Evolutionary conservation across 2,888 invertebrate genomes (phyloP), one percentile per base, ranked within the genome.

Genomic region (Priocnemis perturbator): DNA sequence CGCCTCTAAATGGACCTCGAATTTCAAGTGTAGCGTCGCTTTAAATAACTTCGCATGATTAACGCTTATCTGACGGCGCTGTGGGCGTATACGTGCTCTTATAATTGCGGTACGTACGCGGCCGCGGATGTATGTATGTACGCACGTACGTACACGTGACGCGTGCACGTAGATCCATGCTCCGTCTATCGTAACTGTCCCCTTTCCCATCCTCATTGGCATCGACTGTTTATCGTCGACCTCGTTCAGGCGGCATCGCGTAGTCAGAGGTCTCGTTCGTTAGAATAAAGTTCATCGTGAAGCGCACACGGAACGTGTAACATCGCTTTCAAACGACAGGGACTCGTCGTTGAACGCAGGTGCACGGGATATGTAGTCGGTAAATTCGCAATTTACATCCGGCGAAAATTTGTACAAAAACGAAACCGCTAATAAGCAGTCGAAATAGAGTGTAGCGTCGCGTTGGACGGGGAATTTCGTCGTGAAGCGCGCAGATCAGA

Each of bases 31-130:
- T 55, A 26, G 47, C 30, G 17, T 17, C n/a, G 65, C 74, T 63
- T 53, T 47, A 67, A 74, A 74, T 73, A 69, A 64, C 74, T 62
- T 19, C n/a, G 37, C 45, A 37, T 23, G 73, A 74, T 74, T 62
- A 58, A 45, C 30, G 21, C 61, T 68, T 75, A 75, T 75, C 74
- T 62, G 64, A 17, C 60, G 64, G 55, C 23, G 56, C 62, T 20
- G 52, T 45, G 69, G 52, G 75, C 71, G 75, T 69, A 67, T 53
- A 56, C 62, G 56, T 53, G 47, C 20, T 20, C 62, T 17, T 50
- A 63, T 58, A 74, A 60, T 67, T 69, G 57, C 65, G 67, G 2
- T 62, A 59, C 58, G 61, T 64, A 26, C 50, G 15, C 55, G n/a
- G 21, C n/a, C 7, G 14, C 11, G 37, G 11, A n/a, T 14, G 50